Evolutionary conservation across 2,888 invertebrate species (phyloP).

Genomic region (Isoperla grammatica): DNA sequence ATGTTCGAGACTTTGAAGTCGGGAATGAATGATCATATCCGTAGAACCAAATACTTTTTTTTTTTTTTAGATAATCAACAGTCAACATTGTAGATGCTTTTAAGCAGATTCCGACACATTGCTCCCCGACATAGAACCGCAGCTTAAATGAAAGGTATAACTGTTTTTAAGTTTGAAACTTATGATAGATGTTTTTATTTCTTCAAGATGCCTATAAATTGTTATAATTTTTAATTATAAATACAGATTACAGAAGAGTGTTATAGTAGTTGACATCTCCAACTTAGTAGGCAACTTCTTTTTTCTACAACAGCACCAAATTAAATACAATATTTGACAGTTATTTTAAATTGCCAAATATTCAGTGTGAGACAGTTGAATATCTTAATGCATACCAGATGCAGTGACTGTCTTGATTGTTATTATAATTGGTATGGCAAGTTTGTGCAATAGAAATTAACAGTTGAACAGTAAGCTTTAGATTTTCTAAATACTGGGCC

Average conservation of each 20-base stretch:
- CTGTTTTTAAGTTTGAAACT: constrained; percentile 22
- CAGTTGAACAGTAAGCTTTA: too few relatives aligned
- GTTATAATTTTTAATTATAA: constrained; percentile 18
- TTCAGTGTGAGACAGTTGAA: constrained; percentile 1
- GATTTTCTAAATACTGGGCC: neutral
- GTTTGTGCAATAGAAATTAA: too few relatives aligned
- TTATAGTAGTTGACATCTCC: constrained; percentile 13
- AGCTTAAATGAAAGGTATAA: too few relatives aligned
- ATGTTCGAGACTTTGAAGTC: too few relatives aligned
- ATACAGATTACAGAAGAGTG: constrained; percentile 28
- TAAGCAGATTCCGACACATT: too few relatives aligned
- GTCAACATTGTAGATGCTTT: too few relatives aligned
- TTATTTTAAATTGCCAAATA: constrained; percentile 9
- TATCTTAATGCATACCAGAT: neutral
- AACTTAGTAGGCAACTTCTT: constrained; percentile 13
- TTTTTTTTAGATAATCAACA: too few relatives aligned
- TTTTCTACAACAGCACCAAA: constrained; percentile 11
- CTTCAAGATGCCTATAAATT: constrained; percentile 26
- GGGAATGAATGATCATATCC: too few relatives aligned
- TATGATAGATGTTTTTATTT: constrained; percentile 28
- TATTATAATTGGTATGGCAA: too few relatives aligned
- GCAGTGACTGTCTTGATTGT: too few relatives aligned
- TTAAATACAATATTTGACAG: constrained; percentile 11
- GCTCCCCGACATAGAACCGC: too few relatives aligned
- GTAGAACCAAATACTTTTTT: too few relatives aligned